phyloP scores from a whole-genome alignment of 2,113 vertebrate species.

The Ammodytes marinus region DNA sequence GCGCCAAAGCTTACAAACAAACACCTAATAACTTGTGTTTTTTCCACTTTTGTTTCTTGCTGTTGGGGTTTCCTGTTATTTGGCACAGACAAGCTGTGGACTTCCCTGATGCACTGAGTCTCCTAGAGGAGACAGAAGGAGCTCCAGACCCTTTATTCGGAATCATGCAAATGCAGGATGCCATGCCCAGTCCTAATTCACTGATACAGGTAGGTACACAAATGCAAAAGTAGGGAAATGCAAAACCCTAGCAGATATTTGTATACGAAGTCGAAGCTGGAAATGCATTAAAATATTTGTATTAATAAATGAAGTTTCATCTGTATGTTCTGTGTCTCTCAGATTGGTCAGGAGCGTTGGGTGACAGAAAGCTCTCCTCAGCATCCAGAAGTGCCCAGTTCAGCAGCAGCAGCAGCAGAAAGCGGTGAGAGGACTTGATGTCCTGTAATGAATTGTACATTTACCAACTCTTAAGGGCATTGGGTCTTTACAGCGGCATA shows the following conservation, averaged over 20 bases:
- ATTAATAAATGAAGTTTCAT: not conserved
- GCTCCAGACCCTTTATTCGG: conserved; percentile 82
- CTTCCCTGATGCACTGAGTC: conserved; percentile 63
- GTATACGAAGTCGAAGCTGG: not conserved
- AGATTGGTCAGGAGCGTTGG: conserved; percentile 72
- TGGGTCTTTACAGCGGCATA: not conserved
- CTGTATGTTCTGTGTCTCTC: conserved; percentile 29
- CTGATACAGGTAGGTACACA: conserved; percentile 80
- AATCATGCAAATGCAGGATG: conserved; percentile 56
- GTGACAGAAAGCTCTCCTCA: conserved; percentile 59
- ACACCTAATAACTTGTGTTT: not conserved
- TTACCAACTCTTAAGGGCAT: conserved; percentile 13
- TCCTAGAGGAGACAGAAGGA: conserved; percentile 72
- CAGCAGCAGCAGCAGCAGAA: conserved; percentile 8
- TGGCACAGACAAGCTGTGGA: conserved; percentile 60
- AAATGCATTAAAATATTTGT: not conserved
- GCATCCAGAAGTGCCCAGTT: conserved; percentile 12
- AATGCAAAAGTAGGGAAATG: not conserved
- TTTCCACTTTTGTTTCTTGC: not conserved
- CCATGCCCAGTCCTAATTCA: conserved; percentile 67
- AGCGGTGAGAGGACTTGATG: conserved; percentile 43
- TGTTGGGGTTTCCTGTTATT: not conserved
- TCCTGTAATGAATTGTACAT: conserved; percentile 4
- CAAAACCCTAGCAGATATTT: not conserved
- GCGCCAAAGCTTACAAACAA: not conserved